phyloP scores from a whole-genome alignment of 1,140 invertebrate species.

The Zaprionus capensis region DNA sequence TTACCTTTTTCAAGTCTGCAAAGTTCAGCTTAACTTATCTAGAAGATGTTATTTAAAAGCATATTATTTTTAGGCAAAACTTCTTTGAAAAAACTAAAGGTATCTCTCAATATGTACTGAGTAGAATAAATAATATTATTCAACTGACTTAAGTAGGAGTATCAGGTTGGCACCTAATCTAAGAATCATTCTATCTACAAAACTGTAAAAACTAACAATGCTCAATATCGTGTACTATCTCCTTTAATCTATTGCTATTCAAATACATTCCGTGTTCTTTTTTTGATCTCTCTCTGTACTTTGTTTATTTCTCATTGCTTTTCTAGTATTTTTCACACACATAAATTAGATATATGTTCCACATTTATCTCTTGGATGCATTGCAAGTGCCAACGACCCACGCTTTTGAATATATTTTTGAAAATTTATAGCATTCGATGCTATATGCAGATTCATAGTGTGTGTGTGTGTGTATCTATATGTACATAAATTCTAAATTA shows the following conservation, averaged over 20 bases:
- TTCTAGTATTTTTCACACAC: slow-evolving; percentile 2
- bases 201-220: no score
- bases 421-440: slow-evolving; percentile 15
- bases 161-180: not conserved
- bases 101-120: no score
- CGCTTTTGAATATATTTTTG: slow-evolving; percentile 23
- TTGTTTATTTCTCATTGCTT: not conserved
- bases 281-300: not conserved
- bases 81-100: not conserved
- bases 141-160: not conserved
- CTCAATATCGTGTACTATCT: no score
- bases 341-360: slow-evolving; percentile 6
- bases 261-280: not conserved
- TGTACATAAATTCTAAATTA: slow-evolving; percentile 41
- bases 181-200: not conserved
- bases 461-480: slow-evolving; percentile 9
- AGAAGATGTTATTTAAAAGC: no score
- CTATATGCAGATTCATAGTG: not conserved
- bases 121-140: not conserved
- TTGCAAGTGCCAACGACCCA: slow-evolving; percentile 54
- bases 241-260: not conserved
- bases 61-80: not conserved
- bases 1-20: no score
- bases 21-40: no score
- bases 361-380: slow-evolving; percentile 16